phyloP scores from a whole-genome alignment of 1,140 invertebrate species.

The Formica selysi region DNA sequence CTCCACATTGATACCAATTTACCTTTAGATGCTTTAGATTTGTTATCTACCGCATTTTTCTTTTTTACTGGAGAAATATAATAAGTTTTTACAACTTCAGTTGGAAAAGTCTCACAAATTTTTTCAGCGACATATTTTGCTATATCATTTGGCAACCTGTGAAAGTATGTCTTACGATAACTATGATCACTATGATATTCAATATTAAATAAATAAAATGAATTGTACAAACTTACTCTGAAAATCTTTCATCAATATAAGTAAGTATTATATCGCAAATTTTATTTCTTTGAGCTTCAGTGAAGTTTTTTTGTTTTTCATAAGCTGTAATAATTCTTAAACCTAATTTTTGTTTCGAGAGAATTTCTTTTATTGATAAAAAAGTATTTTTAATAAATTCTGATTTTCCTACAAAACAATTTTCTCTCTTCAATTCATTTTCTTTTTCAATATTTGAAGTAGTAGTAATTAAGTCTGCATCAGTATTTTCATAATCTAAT shows the following conservation, averaged over 20 bases:
- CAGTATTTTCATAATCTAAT: constrained; percentile 1
- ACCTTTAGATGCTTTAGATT: constrained; percentile 13
- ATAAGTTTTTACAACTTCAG: constrained; percentile 6
- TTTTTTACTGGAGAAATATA: neutral
- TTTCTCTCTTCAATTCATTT: neutral
- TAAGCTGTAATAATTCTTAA: constrained; percentile 6
- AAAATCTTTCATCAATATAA: neutral
- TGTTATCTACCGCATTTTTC: neutral
- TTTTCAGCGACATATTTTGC: neutral
- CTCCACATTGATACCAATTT: neutral
- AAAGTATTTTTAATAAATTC: neutral
- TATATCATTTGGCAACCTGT: neutral
- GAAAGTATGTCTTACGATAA: neutral
- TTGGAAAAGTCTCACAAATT: constrained; percentile 1
- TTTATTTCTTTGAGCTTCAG: constrained; percentile 18
- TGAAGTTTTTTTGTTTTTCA: neutral
- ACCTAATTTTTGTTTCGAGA: constrained; percentile 11
- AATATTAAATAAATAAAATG: neutral
- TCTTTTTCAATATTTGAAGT: neutral
- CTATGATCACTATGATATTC: neutral
- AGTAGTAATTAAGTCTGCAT: neutral
- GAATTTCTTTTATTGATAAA: neutral
- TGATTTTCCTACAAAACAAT: neutral
- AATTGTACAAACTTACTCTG: neutral
- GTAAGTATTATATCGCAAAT: neutral